Evolutionary conservation across 2,888 invertebrate species (phyloP).

Genomic region (Euzophera pinguis): DNA sequence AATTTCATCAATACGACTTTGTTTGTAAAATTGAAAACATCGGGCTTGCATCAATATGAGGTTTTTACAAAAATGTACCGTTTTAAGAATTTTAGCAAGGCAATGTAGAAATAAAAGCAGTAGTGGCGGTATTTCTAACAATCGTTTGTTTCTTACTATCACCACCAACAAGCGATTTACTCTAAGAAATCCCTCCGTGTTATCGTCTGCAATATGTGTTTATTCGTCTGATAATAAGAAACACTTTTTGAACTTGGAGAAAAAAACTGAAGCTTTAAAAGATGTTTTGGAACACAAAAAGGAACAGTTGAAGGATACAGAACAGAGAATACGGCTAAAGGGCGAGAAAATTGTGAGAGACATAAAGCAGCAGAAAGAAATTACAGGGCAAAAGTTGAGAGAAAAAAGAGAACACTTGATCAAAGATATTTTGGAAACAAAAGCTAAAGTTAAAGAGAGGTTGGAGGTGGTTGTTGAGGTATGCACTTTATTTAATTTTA

Average conservation of each 20-base stretch:
- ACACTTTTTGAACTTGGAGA: conserved; percentile 58
- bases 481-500: conserved; percentile 16
- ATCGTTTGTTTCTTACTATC: conserved; percentile 33
- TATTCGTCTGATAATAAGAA: conserved; percentile 64
- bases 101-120: conserved; percentile 29
- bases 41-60: conserved; percentile 38
- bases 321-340: conserved; percentile 68
- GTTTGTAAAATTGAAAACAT: not conserved
- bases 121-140: conserved; percentile 27
- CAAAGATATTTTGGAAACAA: conserved; percentile 85
- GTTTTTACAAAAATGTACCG: conserved; percentile 37
- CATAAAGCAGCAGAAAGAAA: conserved; percentile 63
- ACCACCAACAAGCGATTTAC: conserved; percentile 30
- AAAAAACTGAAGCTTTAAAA: conserved; percentile 74
- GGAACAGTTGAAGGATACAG: conserved; percentile 80
- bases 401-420: conserved; percentile 82
- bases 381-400: conserved; percentile 67
- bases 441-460: conserved; percentile 84
- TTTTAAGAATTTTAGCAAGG: conserved; percentile 41
- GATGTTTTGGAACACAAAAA: conserved; percentile 82
- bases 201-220: conserved; percentile 40
- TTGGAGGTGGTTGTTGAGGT: conserved; percentile 88
- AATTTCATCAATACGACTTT: not conserved
- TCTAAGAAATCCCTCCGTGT: conserved; percentile 31
- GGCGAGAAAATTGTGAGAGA: conserved; percentile 68